Base-by-base conservation (phyloP, 2,797 vertebrate species). In the Cygnus olor region DNA sequence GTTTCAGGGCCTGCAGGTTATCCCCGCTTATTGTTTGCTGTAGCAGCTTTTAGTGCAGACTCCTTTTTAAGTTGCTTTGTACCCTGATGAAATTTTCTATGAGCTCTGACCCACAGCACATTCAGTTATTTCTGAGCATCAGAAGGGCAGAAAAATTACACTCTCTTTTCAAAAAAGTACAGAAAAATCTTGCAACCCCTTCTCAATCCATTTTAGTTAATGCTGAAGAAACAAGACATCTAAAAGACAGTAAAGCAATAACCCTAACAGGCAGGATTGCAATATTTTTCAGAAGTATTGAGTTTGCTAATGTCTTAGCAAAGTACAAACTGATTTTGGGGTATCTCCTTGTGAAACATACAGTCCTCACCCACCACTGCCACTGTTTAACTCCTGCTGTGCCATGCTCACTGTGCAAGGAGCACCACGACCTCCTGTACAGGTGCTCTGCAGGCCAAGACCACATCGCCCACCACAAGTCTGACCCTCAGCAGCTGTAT, bases 101-200 rank as follows among this genome's bases (percentile, higher is more conserved):
- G 38, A 82, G 34, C 49, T 79, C 34, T 47, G 34, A 92, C 40
- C 13, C 12, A 24, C 73, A 71, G 72, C 28, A n/a, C 28, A 47
- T 30, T 57, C n/a, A n/a, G 54, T 80, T 79, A 47, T 69, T 96
- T 91, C 6, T 89, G 54, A 85, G 38, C 51, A 68, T 53, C 45
- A 69, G 42, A 87, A 90, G 32, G 36, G 45, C 53, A 80, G 45
- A 89, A 95, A 88, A 92, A 84, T 38, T 76, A 76, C 30, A 17
- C 27, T 30, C 16, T 72, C 54, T 42, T 69, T 65, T 53, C 57
- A 34, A 66, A 88, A 54, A 94, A 70, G 42, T 7, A 66, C 0
- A 66, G 36, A 72, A 63, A 70, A 51, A 24, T 54, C 42, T 18
- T 51, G 40, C 38, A 87, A 86, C 12, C 9, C 69, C 85, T 84